A percentile compares a stretch with the other conserved stretches of the same genome.
Evolutionary conservation across 2,797 vertebrate species (phyloP).

Genomic region (Sebastes paucispinis): DNA sequence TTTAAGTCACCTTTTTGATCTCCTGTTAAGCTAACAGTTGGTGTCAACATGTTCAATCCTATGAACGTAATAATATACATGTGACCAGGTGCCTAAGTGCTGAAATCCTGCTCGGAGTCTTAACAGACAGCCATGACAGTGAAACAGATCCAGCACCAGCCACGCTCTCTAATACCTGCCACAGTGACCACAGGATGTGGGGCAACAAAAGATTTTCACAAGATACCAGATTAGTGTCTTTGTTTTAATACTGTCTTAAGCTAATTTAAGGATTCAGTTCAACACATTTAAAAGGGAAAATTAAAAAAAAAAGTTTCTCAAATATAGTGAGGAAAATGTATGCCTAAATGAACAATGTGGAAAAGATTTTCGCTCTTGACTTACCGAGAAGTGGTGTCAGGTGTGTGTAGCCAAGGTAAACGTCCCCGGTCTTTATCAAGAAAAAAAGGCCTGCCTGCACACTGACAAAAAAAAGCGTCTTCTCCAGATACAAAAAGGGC

Average conservation of each 20-base stretch:
- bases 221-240: background rate
- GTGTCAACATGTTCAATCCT: slow-evolving; percentile 73
- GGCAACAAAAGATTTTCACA: slow-evolving; percentile 20
- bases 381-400: slow-evolving; percentile 6
- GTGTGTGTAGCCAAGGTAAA: slow-evolving; percentile 16
- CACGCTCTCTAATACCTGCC: slow-evolving; percentile 19
- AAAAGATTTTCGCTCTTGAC: background rate
- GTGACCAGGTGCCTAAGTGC: slow-evolving; percentile 23
- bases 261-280: background rate
- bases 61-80: slow-evolving; percentile 70
- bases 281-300: background rate
- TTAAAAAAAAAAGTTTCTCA: background rate
- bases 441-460: background rate
- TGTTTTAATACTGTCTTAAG: slow-evolving; percentile 11
- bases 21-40: slow-evolving; percentile 65
- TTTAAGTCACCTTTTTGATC: slow-evolving; percentile 70
- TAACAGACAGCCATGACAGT: slow-evolving; percentile 52
- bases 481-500: background rate
- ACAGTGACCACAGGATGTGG: slow-evolving; percentile 21
- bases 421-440: background rate
- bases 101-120: slow-evolving; percentile 43
- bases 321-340: background rate
- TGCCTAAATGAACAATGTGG: background rate
- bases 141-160: slow-evolving; percentile 37
- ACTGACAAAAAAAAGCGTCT: background rate